Evolutionary conservation across 2,113 vertebrate genomes (phyloP), one percentile per base, ranked within the genome.

Genomic region (Oenanthe oenanthe): DNA sequence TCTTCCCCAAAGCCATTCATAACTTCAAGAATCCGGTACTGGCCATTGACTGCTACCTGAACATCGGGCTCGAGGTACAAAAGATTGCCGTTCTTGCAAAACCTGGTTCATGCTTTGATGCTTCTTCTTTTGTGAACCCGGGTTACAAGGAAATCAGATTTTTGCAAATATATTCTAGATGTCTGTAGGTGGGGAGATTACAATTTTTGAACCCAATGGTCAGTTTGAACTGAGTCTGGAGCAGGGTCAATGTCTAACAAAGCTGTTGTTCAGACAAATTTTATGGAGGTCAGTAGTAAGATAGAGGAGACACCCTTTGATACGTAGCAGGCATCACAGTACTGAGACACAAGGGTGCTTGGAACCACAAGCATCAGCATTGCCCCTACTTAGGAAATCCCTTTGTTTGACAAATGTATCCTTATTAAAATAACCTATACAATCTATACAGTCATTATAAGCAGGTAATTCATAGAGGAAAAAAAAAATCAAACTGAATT

Each of bases 1-100:
- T 99, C 71, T 99, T 99, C 96, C 99, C 99, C 1, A 99, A 98
- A 96, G 99, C 99, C 38, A 93, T 99, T 50, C 96, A 97, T 40
- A 99, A 99, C 98, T 98, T 98, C 86, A 98, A 93, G 97, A 99
- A 99, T 97, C 99, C 99, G 0, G 98, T 99, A 61, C 47, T 99
- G 97, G 98, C 99, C 92, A 97, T 99, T 12, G 99, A 99, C 97
- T 99, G 99, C 98, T 99, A 99, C 97, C 98, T 99, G 95, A 99
- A 99, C 98, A 97, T 99, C 9, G 99, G 99, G 77, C 98, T 98
- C 0, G 98, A 99, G 99, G 99, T 99, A 98, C 47, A 22, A 54
- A 56, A n/a, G 31, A 29, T 38, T 74, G 12, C 53, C 18, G 5
- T 66, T 91, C 50, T 42, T 86, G 63, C 9, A 76, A 32, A 85